Conservation (phyloP, 2,113 vertebrate species). For the Leucoraja erinaceus region DNA sequence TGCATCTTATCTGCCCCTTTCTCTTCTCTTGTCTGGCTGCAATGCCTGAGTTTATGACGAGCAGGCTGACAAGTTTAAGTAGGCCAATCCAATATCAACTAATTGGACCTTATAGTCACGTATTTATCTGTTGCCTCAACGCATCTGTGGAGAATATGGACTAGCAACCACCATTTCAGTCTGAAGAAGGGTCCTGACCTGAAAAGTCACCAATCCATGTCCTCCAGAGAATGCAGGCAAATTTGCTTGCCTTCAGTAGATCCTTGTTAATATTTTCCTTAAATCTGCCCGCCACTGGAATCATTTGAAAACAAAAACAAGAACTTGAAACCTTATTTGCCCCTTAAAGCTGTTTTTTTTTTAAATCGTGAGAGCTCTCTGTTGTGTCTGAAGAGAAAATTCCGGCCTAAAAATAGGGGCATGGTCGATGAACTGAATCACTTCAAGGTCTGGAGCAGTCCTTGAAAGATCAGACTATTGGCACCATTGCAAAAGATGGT, state of each 20-base stretch:
- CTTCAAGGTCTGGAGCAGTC: neutral
- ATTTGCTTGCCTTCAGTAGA: neutral
- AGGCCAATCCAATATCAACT: too few species aligned
- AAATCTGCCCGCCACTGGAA: neutral
- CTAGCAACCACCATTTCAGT: too few species aligned
- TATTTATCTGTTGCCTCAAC: too few species aligned
- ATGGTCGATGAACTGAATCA: neutral
- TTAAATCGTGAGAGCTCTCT: neutral
- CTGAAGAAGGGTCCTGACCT: too few species aligned
- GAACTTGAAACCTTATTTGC: neutral
- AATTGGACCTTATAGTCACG: too few species aligned
- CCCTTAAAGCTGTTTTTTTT: neutral
- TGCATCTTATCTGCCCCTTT: too few species aligned
- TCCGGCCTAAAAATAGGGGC: neutral
- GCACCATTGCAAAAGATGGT: neutral
- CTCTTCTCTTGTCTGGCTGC: too few species aligned
- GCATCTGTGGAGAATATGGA: too few species aligned
- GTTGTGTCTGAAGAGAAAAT: neutral
- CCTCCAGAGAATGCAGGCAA: neutral
- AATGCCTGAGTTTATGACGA: too few species aligned
- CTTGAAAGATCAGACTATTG: neutral
- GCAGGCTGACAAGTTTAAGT: too few species aligned
- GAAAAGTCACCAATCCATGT: too few species aligned
- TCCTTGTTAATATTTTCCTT: neutral
- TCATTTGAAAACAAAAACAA: neutral